Evolutionary conservation across 2,888 invertebrate species (phyloP), one percentile per base, ranked within the genome.

Genomic region (Drosophila paucipuncta): DNA sequence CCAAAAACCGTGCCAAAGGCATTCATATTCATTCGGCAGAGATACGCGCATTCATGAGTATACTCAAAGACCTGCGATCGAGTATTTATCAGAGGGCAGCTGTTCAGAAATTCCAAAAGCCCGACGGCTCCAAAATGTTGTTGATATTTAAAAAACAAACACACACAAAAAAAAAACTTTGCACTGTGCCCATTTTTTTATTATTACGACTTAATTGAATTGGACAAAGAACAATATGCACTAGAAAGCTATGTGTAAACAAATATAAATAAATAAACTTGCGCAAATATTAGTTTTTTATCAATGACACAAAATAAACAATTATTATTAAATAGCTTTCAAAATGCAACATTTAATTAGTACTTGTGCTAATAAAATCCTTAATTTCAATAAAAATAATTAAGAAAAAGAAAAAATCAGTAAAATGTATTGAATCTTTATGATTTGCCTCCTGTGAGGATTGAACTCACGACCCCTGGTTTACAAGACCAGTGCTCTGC

Each of bases 401-500:
- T 10, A 60, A 22, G n/a, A 39, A 65, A 47, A 41, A 61, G 16
- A 54, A 55, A 49, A 68, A 64, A 47, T 54, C 30, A 62, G 28
- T n/a, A 25, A 61, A 33, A 4, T 49, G 18, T 31, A 33, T 28
- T 10, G 6, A 16, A 16, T 4, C 1, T n/a, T 67, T 54, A 9
- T 55, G 39, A 30, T 62, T 60, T 96, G 96, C 96, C 96, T 96
- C 96, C 96, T 96, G 96, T 96, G 96, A 96, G 96, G 96, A 96
- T 96, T 96, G 96, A 96, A 96, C 96, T 96, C 96, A 96, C 96
- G 96, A 96, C 96, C 96, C 96, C 96, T 96, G 96, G 96, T 96
- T 96, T 96, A 96, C 96, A 96, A 97, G 96, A 96, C 96, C 96
- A 96, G 96, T 96, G 96, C 96, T 96, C 96, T 96, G 95, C 96